Evolutionary conservation across 2,113 vertebrate species (phyloP).

Genomic region (Pteronura brasiliensis): DNA sequence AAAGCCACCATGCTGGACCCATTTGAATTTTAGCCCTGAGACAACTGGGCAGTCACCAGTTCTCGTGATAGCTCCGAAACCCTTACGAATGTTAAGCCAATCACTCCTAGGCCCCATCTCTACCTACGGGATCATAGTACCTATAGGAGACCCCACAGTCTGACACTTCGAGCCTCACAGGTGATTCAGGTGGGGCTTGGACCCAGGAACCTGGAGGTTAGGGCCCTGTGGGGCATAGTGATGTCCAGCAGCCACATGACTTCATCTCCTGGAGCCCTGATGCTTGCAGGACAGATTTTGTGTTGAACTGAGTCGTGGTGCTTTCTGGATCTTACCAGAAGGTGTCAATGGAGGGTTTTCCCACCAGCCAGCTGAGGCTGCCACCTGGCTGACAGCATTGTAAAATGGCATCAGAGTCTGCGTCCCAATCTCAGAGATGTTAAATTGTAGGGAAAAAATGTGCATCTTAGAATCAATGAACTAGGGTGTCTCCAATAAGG

Average conservation of each 20-base stretch:
- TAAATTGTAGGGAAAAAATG: neutral
- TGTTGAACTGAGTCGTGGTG: neutral
- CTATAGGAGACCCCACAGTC: neutral
- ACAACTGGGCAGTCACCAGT: neutral
- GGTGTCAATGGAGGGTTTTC: neutral
- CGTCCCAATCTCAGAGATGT: neutral
- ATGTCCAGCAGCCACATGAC: neutral
- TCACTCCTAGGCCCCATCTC: neutral
- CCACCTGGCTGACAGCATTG: neutral
- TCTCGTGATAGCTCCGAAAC: neutral
- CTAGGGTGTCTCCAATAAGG: neutral
- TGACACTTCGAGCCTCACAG: neutral
- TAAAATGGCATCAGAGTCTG: neutral
- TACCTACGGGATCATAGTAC: neutral
- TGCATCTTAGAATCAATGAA: neutral
- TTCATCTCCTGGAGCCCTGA: neutral
- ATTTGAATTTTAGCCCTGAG: neutral
- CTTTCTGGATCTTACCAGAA: neutral
- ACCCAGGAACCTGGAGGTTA: neutral
- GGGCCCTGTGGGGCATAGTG: neutral
- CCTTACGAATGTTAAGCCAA: neutral
- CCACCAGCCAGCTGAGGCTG: neutral
- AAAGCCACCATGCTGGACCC: neutral
- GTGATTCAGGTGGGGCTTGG: neutral
- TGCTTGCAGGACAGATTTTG: neutral